A percentile compares a stretch with the other conserved stretches of the same genome.
phyloP scores from a whole-genome alignment of 1,140 invertebrate species.

The Lordiphosa mommai region DNA sequence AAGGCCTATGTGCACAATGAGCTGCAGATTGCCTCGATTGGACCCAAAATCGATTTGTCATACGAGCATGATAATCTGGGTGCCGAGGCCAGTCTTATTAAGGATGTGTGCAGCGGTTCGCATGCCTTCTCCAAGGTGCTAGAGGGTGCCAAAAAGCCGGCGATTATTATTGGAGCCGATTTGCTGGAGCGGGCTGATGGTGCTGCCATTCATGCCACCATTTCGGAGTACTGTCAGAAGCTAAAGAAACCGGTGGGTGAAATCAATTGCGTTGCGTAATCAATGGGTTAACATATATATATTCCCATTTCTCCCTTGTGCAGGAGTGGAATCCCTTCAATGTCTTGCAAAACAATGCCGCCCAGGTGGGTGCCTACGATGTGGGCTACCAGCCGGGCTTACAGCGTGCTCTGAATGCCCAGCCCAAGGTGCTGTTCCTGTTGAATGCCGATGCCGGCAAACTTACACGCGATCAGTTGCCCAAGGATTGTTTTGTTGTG shows the following conservation, averaged over 20 bases:
- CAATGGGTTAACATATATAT: too few relatives aligned
- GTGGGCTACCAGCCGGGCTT: constrained; percentile 94
- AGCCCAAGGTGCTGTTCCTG: constrained; percentile 92
- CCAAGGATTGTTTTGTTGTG: constrained; percentile 92
- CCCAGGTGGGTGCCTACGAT: constrained; percentile 97
- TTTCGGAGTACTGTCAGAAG: constrained; percentile 85
- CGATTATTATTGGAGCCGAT: constrained; percentile 95
- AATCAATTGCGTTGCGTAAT: too few relatives aligned
- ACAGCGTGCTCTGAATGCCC: constrained; percentile 83
- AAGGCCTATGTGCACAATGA: constrained; percentile 95
- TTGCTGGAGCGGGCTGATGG: constrained; percentile 90
- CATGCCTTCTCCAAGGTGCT: constrained; percentile 89
- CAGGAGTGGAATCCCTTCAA: constrained; percentile 89
- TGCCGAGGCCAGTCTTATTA: constrained; percentile 86
- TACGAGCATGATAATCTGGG: constrained; percentile 97
- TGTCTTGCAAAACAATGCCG: constrained; percentile 93
- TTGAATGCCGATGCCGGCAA: constrained; percentile 95
- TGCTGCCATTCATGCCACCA: constrained; percentile 86
- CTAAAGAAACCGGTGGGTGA: constrained; percentile 81
- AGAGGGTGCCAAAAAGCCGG: constrained; percentile 90
- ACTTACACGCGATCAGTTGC: constrained; percentile 88
- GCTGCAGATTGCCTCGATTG: constrained; percentile 90
- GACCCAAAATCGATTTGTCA: constrained; percentile 94
- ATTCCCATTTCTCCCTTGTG: constrained; percentile 1
- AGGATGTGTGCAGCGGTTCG: constrained; percentile 86